Conservation (phyloP, 2,113 vertebrate genomes). For the Spilogale gracilis region DNA sequence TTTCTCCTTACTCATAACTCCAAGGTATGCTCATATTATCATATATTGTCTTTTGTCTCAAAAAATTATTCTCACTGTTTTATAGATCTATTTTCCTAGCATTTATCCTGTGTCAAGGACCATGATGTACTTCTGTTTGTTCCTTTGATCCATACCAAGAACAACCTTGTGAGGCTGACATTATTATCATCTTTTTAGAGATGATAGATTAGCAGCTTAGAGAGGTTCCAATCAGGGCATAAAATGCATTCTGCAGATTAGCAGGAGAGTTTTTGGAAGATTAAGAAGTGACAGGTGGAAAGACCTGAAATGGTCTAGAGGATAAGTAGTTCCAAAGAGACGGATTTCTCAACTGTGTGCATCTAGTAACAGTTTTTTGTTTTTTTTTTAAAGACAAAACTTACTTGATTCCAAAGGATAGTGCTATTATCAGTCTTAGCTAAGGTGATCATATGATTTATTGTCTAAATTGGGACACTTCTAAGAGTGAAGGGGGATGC, state of each 20-base stretch:
- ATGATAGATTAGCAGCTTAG: neutral
- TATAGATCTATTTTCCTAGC: neutral
- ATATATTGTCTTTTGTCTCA: neutral
- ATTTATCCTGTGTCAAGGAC: neutral
- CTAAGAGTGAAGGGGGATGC: neutral
- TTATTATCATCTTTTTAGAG: neutral
- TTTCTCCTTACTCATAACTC: neutral
- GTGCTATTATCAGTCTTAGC: neutral
- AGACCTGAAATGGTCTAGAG: neutral
- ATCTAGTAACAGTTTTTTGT: neutral
- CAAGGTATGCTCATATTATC: neutral
- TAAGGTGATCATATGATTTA: neutral
- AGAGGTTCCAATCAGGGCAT: neutral
- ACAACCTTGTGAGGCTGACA: neutral
- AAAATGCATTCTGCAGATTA: neutral
- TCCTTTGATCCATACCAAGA: neutral
- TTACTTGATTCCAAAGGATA: neutral
- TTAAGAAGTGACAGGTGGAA: neutral
- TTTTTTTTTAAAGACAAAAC: neutral
- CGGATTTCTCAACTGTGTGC: neutral
- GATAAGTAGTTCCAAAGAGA: neutral
- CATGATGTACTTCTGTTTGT: neutral
- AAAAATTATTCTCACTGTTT: neutral
- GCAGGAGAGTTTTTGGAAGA: neutral
- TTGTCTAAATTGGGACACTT: neutral